phyloP scores from a whole-genome alignment of 2,888 invertebrate species.

The Vesta saturnalis region DNA sequence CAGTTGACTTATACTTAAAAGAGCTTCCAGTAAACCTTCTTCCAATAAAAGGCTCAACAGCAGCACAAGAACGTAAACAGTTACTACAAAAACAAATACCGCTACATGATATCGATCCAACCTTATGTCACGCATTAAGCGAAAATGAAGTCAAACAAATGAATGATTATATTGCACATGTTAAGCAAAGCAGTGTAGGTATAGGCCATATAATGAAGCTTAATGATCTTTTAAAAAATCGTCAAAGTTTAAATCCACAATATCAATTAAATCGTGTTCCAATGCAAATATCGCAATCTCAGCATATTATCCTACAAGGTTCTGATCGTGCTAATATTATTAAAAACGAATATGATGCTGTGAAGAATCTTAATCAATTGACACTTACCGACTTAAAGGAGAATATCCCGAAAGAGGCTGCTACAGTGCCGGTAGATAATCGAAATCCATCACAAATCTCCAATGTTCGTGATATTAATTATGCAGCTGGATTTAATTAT shows the following conservation, averaged over 20 bases:
- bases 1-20: conserved; percentile 59
- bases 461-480: conserved; percentile 1
- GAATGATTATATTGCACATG: conserved; percentile 60
- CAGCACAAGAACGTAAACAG: conserved; percentile 80
- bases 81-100: conserved; percentile 87
- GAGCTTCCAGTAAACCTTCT: conserved; percentile 76
- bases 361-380: conserved; percentile 1
- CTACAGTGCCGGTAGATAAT: background rate
- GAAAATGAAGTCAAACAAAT: conserved; percentile 59
- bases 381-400: background rate
- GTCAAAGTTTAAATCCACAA: conserved; percentile 40
- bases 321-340: conserved; percentile 42
- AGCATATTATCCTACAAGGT: conserved; percentile 53
- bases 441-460: background rate
- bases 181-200: conserved; percentile 59
- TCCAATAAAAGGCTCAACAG: conserved; percentile 83
- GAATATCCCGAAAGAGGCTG: background rate
- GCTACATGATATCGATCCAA: conserved; percentile 80
- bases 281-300: conserved; percentile 51
- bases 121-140: conserved; percentile 67
- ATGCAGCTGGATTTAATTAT: background rate
- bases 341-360: conserved; percentile 8
- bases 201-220: conserved; percentile 57
- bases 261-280: conserved; percentile 51
- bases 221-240: conserved; percentile 40